Evolutionary conservation across 2,888 invertebrate genomes (phyloP).

Genomic region (Dexiosoma caninum): DNA sequence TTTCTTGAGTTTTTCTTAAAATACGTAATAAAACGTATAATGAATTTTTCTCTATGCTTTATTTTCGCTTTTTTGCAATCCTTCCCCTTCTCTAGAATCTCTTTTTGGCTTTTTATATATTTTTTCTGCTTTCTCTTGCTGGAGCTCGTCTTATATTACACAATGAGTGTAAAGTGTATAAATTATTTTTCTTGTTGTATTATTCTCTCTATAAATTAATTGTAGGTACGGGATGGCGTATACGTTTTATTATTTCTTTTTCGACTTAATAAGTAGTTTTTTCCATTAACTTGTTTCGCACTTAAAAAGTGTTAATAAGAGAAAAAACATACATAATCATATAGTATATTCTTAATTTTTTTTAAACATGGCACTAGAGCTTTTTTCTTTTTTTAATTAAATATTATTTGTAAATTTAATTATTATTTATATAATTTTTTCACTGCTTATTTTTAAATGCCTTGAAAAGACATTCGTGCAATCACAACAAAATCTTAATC

Average conservation of each 20-base stretch:
- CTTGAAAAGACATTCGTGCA: conserved; percentile 43
- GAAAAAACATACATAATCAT: too few relatives aligned
- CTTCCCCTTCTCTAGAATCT: background rate
- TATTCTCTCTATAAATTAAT: conserved; percentile 15
- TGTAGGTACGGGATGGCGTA: conserved; percentile 34
- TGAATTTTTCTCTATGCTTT: conserved; percentile 29
- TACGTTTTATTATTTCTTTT: conserved; percentile 35
- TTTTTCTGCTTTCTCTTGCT: background rate
- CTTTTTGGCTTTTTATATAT: conserved; percentile 3
- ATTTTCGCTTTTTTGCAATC: conserved; percentile 5
- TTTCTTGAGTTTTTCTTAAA: conserved; percentile 20
- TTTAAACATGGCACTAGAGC: background rate
- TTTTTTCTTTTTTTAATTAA: conserved; percentile 3
- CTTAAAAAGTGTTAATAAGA: background rate
- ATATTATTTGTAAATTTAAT: background rate
- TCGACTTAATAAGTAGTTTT: background rate
- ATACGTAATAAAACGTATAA: conserved; percentile 27
- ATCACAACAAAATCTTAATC: conserved; percentile 51
- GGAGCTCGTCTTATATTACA: background rate
- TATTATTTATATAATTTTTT: conserved; percentile 16
- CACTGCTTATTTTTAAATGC: background rate
- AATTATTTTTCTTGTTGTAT: background rate
- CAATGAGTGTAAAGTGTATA: background rate
- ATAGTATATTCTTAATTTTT: background rate
- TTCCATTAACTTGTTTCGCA: background rate